Conservation (phyloP, 2,113 vertebrate species). For the Euleptes europaea region DNA sequence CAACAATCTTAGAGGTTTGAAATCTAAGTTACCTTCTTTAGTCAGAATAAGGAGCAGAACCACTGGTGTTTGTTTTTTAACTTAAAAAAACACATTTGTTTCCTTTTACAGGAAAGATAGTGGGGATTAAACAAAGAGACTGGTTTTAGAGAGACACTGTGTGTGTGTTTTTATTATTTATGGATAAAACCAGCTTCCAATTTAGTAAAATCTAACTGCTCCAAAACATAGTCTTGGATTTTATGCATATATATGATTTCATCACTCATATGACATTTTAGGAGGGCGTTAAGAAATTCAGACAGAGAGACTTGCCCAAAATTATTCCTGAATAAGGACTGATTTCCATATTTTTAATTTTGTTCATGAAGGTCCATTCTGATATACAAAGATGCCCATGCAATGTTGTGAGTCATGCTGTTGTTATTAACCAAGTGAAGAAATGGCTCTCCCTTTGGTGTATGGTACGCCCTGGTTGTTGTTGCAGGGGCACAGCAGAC, state of each 20-base stretch:
- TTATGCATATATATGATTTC: background rate
- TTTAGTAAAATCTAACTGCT: background rate
- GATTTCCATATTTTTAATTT: background rate
- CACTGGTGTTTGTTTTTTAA: background rate
- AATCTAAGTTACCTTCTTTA: background rate
- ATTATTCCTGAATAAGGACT: background rate
- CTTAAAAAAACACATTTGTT: background rate
- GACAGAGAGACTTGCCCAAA: background rate
- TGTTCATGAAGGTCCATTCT: background rate
- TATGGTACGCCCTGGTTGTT: background rate
- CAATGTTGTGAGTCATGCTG: background rate
- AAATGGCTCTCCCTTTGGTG: background rate
- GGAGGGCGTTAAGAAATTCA: background rate
- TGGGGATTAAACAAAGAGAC: background rate
- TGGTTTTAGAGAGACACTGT: background rate
- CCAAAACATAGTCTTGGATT: background rate
- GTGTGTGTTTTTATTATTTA: background rate
- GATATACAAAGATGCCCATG: background rate
- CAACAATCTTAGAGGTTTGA: background rate
- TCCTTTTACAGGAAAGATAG: background rate
- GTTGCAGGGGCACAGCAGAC: background rate
- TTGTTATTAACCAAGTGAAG: background rate
- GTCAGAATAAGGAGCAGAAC: background rate
- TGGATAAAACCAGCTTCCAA: background rate
- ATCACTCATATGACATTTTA: background rate